Base-by-base conservation (phyloP, 2,888 invertebrate species). In the Ectemnius continuus region DNA sequence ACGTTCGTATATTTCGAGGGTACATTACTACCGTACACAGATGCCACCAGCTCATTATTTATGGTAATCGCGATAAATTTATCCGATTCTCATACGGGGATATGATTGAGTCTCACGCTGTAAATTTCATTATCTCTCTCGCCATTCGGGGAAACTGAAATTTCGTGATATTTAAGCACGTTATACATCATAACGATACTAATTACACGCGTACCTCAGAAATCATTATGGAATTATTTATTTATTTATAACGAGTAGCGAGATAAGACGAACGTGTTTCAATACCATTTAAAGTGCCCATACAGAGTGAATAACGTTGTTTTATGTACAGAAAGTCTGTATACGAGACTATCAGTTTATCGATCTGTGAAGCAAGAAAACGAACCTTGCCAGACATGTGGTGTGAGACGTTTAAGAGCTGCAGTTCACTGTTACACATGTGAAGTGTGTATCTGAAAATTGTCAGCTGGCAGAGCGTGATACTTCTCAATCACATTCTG, bases 201-300 rank as follows among this genome's bases (percentile, higher is more conserved):
- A 52, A 65, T 65, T 45, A 46, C 67, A 20, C 20, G 28, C 63
- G 65, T n/a, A 62, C 14, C 48, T 11, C 74, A 75, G 68, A 65
- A 62, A 52, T 69, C 66, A 46, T 45, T 68, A 64, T 60, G 60
- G 65, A 75, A 77, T 76, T 75, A 76, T 76, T 71, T 76, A 76
- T 76, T 76, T 77, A 77, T 74, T 74, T 67, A 64, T 64, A 36
- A 57, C 67, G 65, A 66, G 23, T 63, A 72, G 56, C 46, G 70
- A 75, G 67, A 71, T 69, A 58, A 76, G 77, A 74, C 70, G 73
- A 82, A 79, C 77, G 79, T 81, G 75, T 75, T 73, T 72, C 61
- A 65, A 79, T 70, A 76, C 67, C 65, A 72, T 64, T 72, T 58
- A 73, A 82, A 82, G 80, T 82, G 75, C 76, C 75, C 72, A 75